Conservation (phyloP, 2,113 vertebrate genomes). For the Labrus mixtus region DNA sequence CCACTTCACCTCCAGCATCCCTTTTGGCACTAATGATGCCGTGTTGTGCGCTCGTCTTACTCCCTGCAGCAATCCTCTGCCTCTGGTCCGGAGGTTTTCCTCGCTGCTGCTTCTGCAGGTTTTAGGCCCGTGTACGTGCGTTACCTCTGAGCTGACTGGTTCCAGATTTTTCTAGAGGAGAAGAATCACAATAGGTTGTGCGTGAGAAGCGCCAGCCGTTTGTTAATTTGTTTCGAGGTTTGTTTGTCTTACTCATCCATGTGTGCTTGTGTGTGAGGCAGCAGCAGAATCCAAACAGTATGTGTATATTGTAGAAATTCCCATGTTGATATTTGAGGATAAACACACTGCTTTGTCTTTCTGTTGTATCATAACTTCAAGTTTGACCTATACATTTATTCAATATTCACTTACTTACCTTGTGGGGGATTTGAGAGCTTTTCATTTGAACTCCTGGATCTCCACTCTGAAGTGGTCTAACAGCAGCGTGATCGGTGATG, state of each 20-base stretch:
- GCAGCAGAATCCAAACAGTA: constrained; percentile 55
- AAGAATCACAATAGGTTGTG: constrained; percentile 53
- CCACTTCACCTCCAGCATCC: constrained; percentile 53
- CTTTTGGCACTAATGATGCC: constrained; percentile 55
- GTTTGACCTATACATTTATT: constrained; percentile 3
- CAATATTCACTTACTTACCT: background rate
- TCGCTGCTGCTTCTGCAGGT: constrained; percentile 18
- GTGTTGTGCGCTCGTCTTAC: constrained; percentile 56
- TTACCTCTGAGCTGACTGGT: constrained; percentile 36
- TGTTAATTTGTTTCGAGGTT: constrained; percentile 64
- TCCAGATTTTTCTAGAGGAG: constrained; percentile 63
- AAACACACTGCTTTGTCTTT: constrained; percentile 31
- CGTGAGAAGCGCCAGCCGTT: constrained; percentile 70
- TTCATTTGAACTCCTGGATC: background rate
- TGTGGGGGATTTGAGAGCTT: background rate
- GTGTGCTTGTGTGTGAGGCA: constrained; percentile 55
- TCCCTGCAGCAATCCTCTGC: constrained; percentile 21
- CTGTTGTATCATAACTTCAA: background rate
- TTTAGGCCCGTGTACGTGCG: background rate
- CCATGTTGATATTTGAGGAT: constrained; percentile 34
- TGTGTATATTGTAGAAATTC: constrained; percentile 54
- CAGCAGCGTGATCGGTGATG: background rate
- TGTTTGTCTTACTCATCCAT: constrained; percentile 75
- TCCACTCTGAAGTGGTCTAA: background rate
- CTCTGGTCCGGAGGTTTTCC: constrained; percentile 52